Evolutionary conservation across 2,888 invertebrate genomes (phyloP).

Genomic region (Sinotaia quadrata): DNA sequence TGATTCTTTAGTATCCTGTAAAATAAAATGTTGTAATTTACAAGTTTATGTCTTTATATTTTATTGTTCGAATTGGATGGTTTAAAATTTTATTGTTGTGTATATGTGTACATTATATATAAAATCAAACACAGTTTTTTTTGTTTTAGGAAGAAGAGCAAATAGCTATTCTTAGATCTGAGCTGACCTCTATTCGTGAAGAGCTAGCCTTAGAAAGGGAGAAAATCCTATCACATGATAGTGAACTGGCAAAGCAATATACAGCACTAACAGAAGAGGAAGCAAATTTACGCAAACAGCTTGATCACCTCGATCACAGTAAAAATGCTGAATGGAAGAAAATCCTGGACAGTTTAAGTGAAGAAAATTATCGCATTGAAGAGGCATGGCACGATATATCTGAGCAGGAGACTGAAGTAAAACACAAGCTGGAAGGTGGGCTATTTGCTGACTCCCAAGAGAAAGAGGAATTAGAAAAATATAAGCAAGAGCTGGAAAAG

Average conservation of each 20-base stretch:
- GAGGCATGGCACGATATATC: conserved; percentile 37
- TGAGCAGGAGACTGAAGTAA: conserved; percentile 37
- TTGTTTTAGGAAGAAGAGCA: conserved; percentile 28
- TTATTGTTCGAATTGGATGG: no score
- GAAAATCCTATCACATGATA: conserved; percentile 13
- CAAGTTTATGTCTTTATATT: no score
- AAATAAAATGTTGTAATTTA: no score
- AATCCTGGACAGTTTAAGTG: conserved; percentile 47
- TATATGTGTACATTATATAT: no score
- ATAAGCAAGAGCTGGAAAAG: conserved; percentile 50
- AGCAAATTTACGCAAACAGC: conserved; percentile 25
- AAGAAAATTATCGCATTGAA: conserved; percentile 36
- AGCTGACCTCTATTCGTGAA: conserved; percentile 26
- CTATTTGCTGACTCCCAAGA: conserved; percentile 42
- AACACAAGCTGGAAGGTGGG: conserved; percentile 46
- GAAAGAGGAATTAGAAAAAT: conserved; percentile 43
- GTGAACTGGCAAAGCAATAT: conserved; percentile 31
- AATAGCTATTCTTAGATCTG: conserved; percentile 1
- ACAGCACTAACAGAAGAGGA: conserved; percentile 18
- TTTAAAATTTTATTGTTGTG: no score
- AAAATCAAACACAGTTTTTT: background rate
- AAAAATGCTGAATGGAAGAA: conserved; percentile 41
- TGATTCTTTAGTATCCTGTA: no score
- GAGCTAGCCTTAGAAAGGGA: conserved; percentile 34
- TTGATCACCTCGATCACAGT: conserved; percentile 30